Evolutionary conservation across 2,888 invertebrate species (phyloP), one percentile per base, ranked within the genome.

Genomic region (Lasiommata megera): DNA sequence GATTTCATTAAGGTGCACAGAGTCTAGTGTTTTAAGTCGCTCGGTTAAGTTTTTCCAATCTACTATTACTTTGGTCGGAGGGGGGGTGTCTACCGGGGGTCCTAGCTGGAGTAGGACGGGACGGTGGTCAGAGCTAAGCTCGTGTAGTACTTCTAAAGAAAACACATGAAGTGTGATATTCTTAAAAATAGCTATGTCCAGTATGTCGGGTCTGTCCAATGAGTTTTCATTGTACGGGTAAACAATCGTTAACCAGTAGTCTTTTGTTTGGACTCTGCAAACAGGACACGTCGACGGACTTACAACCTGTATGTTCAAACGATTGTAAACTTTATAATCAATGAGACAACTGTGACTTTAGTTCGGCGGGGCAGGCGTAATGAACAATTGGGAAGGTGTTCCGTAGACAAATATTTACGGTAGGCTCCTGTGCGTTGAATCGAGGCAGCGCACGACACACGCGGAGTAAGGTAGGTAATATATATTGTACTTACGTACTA

Each of bases 241-340:
- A 80, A 77, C 79, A 78, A 74, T 76, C 73, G 74, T 75, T 73
- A 70, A 70, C 67, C 70, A 71, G 71, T 67, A 71, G 73, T 70
- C 72, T 70, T 65, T 61, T 74, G 76, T 75, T 75, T 72, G 71
- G 67, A 66, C 68, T 67, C 69, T 65, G 66, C 76, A 70, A 69
- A 66, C 67, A 63, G 57, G 59, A 67, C 67, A 69, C 66, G 76
- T 66, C 69, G 73, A 78, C 67, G 67, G 77, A 77, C 71, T 78
- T 64, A 67, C 56, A 48, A 31, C 8, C 18, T 3, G 8, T 41
- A 3, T 1, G 23, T 6, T 43, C 12, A 11, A 40, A 43, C 14
- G 23, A 67, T 58, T 65, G 36, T 48, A 43, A 56, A 69, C 72
- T 66, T 17, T 77, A 67, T 18, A 0, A 0, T 0, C 0, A 1